Percentiles rank a stretch among this genome's conserved stretches.
These are phyloP conservation scores for Campylomormyrus numenius DNA, from an alignment of 2,113 vertebrate species.

Conservation along the genomic window DNA sequence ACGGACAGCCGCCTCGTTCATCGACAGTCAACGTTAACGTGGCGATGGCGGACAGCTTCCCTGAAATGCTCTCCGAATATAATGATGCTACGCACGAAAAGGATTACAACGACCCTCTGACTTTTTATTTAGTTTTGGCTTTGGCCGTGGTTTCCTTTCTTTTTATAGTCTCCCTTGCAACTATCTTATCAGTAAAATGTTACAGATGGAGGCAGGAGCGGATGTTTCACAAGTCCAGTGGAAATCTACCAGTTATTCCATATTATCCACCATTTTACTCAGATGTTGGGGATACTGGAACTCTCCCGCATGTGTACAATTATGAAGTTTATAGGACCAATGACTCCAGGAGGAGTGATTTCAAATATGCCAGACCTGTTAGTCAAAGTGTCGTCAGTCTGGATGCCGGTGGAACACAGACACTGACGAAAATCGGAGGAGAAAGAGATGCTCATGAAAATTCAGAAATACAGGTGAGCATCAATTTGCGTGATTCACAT, in stretches of 20 bases:
- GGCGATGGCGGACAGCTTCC: background rate
- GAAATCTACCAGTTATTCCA: background rate
- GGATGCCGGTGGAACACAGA: background rate
- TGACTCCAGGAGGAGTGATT: background rate
- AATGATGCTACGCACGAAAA: background rate
- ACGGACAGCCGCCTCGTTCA: background rate
- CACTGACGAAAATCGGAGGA: background rate
- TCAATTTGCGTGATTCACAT: background rate
- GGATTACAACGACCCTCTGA: background rate
- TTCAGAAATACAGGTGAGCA: background rate
- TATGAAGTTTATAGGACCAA: too few species aligned
- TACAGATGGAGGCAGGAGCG: background rate
- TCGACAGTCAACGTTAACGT: background rate
- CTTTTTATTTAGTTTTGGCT: background rate
- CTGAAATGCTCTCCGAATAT: background rate
- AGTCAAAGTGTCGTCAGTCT: background rate
- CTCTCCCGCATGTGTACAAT: too few species aligned
- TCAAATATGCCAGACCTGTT: background rate
- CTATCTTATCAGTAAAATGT: background rate
- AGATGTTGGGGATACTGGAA: too few species aligned
- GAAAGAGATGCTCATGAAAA: background rate
- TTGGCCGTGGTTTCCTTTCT: background rate
- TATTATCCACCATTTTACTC: too few species aligned
- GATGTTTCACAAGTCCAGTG: background rate
- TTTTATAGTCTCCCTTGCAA: background rate